Base-by-base conservation (phyloP, 2,888 invertebrate genomes). In the Chrysolina haemoptera region DNA sequence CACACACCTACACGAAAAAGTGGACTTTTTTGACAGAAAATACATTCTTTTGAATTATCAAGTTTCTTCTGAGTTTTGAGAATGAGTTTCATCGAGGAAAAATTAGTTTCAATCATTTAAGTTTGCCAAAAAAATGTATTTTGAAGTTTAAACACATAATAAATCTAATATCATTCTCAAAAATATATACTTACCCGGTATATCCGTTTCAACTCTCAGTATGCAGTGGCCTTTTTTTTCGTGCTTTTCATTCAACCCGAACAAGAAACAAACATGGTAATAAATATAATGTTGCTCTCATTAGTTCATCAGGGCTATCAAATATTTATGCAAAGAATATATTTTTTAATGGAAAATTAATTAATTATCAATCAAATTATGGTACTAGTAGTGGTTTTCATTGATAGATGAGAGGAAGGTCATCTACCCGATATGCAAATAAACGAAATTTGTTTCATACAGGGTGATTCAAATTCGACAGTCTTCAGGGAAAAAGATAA, bases 221-320 rank as follows among this genome's bases (percentile, higher is more conserved):
- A 1, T 12, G 2, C 12, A 43, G 11, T 43, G 9, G 18, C 50
- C 18, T 35, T 22, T 59, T 59, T 59, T 27, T 59, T 27, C 55
- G 14, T n/a, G n/a, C 8, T 27, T 9, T 59, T 9, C 6, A 14
- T 59, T 59, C 9, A 59, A 4, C 22, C 16, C 14, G 27, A 59
- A 59, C 27, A 53, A 53, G 59, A 27, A 59, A 59, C 59, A 59
- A 59, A 59, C 59, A 59, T 35, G 18, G 18, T 16, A 50, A 59
- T 59, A n/a, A 59, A 27, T 59, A n/a, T 59, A 16, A 14, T 59
- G 35, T 59, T 59, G 59, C 27, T n/a, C 59, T 27, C 35, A 6
- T 14, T 59, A 59, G 59, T 59, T 59, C 35, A 59, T 59, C 35
- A 35, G 59, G 59, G 59, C 59, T 35, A 59, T 59, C 59, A 27